Evolutionary conservation across 2,888 invertebrate genomes (phyloP).

Genomic region (Leptarthrus brevirostris): DNA sequence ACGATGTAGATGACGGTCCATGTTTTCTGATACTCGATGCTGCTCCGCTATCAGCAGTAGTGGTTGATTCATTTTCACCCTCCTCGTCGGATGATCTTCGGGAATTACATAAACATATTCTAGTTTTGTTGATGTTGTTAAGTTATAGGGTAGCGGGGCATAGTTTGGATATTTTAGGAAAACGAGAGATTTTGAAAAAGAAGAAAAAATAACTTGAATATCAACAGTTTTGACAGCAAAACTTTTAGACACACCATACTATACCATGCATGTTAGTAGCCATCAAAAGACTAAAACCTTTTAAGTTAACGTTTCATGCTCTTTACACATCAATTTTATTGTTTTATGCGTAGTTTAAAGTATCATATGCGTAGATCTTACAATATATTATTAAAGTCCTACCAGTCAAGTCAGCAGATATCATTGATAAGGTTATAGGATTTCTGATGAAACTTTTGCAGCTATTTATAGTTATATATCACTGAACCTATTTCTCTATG

Average conservation of each 20-base stretch:
- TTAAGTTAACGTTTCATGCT: not conserved
- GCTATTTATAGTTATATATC: no score
- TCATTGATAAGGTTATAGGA: no score
- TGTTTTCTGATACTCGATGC: not conserved
- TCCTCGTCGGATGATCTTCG: constrained; percentile 68
- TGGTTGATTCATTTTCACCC: constrained; percentile 58
- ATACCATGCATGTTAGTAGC: constrained; percentile 27
- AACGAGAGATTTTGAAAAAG: constrained; percentile 4
- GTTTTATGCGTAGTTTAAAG: not conserved
- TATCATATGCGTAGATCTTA: not conserved
- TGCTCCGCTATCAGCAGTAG: constrained; percentile 22
- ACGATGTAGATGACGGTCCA: not conserved
- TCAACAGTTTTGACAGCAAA: constrained; percentile 29
- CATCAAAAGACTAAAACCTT: not conserved
- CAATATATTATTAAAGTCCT: no score
- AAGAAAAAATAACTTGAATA: constrained; percentile 50
- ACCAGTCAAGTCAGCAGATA: no score
- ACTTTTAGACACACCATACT: constrained; percentile 1
- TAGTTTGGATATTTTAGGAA: not conserved
- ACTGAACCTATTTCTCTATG: no score
- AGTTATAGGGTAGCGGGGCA: not conserved
- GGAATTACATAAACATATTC: constrained; percentile 66
- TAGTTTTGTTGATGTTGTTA: constrained; percentile 56
- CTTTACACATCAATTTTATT: no score
- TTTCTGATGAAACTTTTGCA: no score